Conservation (phyloP, 2,797 vertebrate species). For the Sphenodon punctatus region DNA sequence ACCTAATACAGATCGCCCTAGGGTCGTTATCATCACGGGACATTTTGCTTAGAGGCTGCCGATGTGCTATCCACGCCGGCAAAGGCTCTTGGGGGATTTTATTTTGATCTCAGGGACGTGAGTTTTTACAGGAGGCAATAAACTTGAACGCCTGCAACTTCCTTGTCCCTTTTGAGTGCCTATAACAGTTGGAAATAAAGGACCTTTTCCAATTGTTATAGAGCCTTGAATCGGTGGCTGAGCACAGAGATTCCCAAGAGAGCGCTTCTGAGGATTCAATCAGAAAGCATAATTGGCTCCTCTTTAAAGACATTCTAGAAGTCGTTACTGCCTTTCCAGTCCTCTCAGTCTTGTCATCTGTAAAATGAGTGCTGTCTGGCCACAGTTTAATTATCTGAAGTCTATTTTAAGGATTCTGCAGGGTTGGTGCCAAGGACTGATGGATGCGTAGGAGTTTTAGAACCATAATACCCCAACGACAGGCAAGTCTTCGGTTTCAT, state of each 20-base stretch:
- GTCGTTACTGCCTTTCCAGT: not conserved
- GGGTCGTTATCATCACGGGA: not conserved
- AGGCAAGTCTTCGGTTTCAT: not conserved
- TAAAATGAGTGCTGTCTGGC: not conserved
- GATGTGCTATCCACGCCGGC: too few relatives aligned
- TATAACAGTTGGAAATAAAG: too few relatives aligned
- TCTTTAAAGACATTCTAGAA: not conserved
- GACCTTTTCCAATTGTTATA: not conserved
- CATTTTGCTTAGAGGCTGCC: too few relatives aligned
- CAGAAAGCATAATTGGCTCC: not conserved
- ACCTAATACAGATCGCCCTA: not conserved
- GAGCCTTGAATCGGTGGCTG: not conserved
- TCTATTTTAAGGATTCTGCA: not conserved
- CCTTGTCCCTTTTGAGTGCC: too few relatives aligned
- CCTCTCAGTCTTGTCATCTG: not conserved
- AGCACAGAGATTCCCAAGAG: not conserved
- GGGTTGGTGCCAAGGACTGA: not conserved
- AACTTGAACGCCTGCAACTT: not conserved
- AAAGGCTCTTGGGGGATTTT: too few relatives aligned
- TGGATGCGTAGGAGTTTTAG: too few relatives aligned
- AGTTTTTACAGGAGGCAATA: not conserved
- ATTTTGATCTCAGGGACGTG: not conserved
- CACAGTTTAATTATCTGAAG: not conserved
- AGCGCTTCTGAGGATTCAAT: not conserved
- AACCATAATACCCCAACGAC: too few relatives aligned